These are phyloP conservation scores for Anthoscopus minutus DNA, from an alignment of 2,113 vertebrate genomes.

Conservation along the genomic window DNA sequence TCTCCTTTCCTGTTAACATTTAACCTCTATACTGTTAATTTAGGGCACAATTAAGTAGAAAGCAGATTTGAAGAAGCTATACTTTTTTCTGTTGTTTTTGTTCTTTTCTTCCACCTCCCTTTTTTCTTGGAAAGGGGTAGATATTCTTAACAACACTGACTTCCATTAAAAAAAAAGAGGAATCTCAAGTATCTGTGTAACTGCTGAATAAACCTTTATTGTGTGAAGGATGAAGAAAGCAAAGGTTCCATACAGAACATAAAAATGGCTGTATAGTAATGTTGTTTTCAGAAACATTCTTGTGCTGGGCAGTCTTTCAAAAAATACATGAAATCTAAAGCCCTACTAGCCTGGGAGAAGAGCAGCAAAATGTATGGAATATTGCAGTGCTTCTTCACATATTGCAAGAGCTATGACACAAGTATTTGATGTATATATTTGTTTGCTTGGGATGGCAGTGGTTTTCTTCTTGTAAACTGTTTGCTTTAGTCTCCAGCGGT, in stretches of 20 bases:
- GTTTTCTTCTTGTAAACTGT: not conserved
- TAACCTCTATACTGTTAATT: conserved; percentile 18
- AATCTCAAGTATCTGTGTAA: not conserved
- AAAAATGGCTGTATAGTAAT: not conserved
- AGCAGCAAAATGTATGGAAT: not conserved
- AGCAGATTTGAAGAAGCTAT: not conserved
- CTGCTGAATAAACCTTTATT: not conserved
- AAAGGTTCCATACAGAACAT: not conserved
- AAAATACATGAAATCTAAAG: not conserved
- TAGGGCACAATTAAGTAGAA: not conserved
- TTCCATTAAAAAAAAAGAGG: not conserved
- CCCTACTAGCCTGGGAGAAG: not conserved
- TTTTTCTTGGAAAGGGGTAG: not conserved
- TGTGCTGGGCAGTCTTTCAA: not conserved
- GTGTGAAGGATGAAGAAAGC: not conserved
- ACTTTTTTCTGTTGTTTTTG: not conserved
- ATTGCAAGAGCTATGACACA: not conserved
- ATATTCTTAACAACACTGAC: not conserved
- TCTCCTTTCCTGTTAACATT: not conserved
- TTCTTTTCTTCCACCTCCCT: not conserved
- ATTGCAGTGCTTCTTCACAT: not conserved
- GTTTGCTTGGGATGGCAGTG: not conserved
- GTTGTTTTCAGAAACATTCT: not conserved
- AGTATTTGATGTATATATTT: not conserved
- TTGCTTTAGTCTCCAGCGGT: not conserved